Evolutionary conservation across 2,113 vertebrate species (phyloP), one percentile per base, ranked within the genome.

Genomic region (Archocentrus centrarchus): DNA sequence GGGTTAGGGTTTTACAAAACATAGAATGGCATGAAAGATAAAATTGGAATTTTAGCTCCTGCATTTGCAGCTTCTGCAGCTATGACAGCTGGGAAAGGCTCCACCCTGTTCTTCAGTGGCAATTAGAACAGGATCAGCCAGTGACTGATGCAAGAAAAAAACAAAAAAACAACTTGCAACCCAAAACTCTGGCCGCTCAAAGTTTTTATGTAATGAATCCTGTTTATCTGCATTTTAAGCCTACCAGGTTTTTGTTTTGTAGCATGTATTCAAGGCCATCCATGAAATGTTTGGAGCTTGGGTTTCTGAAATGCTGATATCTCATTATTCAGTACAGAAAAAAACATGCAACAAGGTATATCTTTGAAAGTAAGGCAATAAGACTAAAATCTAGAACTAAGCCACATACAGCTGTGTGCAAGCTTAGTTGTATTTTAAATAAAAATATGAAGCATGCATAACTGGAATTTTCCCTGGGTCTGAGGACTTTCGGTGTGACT

Each of bases 151-250:
- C 15, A 75, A 39, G 6, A 35, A 1, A 7, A 35, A 35, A 7
- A 35, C 35, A 35, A 78, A 59, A 30, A 53, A 58, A 30, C 32
- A 39, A 39, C 7, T 39, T 70, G 20, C 5, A 35, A 4, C 11
- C 27, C 32, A 13, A 35, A 44, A 2, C 3, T 44, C n/a, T 6
- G 24, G 1, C 41, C 3, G 13, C 35, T n/a, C 62, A 7, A 7
- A 59, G 41, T 11, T 10, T 57, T 30, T 3, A 17, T 44, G 11
- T 22, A 2, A 66, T 18, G 18, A 24, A 53, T 82, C 17, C 30
- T 37, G 70, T 84, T 70, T 1, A 7, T 78, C 80, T 11, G 77
- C 75, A 61, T 87, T 80, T 68, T 60, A 20, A 27, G 27, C 27
- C 7, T 30, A 27, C 20, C 76, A 55, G 47, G 47, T 35, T 50